Evolutionary conservation across 1,140 invertebrate species (phyloP), one percentile per base, ranked within the genome.

Genomic region (Agrypnia vestita): DNA sequence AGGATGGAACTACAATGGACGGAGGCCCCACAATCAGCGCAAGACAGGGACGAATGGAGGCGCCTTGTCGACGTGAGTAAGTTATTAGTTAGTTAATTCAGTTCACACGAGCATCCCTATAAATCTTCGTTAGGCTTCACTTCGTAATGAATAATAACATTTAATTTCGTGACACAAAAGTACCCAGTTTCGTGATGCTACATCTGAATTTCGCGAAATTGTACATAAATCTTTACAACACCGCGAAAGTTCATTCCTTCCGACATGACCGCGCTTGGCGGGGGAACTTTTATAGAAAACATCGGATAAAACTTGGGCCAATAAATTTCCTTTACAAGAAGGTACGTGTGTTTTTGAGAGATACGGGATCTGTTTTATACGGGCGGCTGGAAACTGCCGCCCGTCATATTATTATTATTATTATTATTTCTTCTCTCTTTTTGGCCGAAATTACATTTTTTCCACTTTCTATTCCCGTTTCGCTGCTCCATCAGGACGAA

Each of bases 321-420:
- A 64, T 64, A 64, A 64, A 64, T 64, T 64, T 64, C 25, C 61
- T 43, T 64, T 64, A 64, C 25, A 35, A 35, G 25, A 35, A 35
- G 61, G 19, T 64, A n/a, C 25, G 61, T 64, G 61, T 64, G 61
- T 43, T 64, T 13, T 43, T 13, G 19, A 43, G 10, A 64, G 61
- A 64, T 64, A 64, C 35, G 61, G 61, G 61, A 64, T 59, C 55
- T 59, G 55, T 35, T 35, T 35, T 35, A 35, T 35, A 35, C 25
- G 25, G 25, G 25, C 25, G 25, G 25, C 25, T 35, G 25, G 25
- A 35, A 56, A 56, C 15, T 11, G n/a, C 53, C 53, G 53, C 7
- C 53, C 53, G n/a, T 19, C 55, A 19, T 21, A 21, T 19, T 59
- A 59, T 59, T 59, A 19, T 59, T 21, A 19, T 19, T 59, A 59